A percentile compares a stretch with the other conserved stretches of the same genome.
Evolutionary conservation across 2,797 vertebrate species (phyloP).

Genomic region (Pterois miles): DNA sequence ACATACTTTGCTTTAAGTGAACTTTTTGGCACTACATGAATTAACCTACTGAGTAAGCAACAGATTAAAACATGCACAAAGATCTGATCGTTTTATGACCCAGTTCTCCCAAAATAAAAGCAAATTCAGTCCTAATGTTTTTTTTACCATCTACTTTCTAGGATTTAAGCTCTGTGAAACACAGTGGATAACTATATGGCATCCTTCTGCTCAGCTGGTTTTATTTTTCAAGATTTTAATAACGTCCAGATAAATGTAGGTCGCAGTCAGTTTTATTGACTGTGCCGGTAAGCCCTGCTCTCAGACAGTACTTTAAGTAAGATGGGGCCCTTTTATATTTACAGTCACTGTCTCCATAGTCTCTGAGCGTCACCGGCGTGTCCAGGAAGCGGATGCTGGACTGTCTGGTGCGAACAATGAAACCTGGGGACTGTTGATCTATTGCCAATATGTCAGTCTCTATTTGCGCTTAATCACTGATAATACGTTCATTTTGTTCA

Average conservation of each 20-base stretch:
- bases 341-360: conserved; percentile 43
- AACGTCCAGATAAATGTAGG: background rate
- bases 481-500: conserved; percentile 47
- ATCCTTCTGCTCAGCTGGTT: background rate
- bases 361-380: conserved; percentile 43
- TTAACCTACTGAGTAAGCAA: too few relatives aligned
- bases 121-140: background rate
- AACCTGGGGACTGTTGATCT: conserved; percentile 39
- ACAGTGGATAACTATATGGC: background rate
- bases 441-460: conserved; percentile 17
- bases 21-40: too few relatives aligned
- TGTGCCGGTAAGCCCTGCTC: conserved; percentile 14
- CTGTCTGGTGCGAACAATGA: conserved; percentile 40
- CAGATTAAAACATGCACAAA: too few relatives aligned
- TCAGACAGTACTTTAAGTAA: conserved; percentile 13
- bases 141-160: background rate
- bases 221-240: background rate
- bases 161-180: background rate
- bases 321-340: conserved; percentile 35
- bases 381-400: conserved; percentile 60
- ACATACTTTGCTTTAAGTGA: background rate
- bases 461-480: conserved; percentile 64
- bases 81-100: background rate
- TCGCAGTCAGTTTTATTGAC: conserved; percentile 4
- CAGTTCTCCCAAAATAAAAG: background rate